A percentile compares a stretch with the other conserved stretches of the same genome.
These are phyloP conservation scores for Lasioglossum calceatum DNA, from an alignment of 2,888 invertebrate species.

Conservation along the genomic window DNA sequence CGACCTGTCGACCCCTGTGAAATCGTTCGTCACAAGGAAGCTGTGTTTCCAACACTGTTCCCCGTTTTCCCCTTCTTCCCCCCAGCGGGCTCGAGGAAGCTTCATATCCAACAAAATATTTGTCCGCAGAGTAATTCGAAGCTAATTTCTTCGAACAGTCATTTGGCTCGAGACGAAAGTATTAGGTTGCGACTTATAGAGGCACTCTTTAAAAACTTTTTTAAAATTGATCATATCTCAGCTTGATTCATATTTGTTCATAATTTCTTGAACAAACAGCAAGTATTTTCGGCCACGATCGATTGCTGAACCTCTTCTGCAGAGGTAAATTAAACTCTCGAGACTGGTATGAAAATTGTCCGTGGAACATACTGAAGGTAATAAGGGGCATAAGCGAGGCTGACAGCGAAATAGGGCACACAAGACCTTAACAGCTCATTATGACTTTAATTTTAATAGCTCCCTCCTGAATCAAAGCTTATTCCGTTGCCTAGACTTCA, in stretches of 20 bases:
- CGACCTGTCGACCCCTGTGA: not conserved
- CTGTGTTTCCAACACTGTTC: conserved; percentile 19
- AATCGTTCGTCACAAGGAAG: conserved; percentile 20
- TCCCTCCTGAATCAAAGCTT: not conserved
- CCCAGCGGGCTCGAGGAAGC: not conserved
- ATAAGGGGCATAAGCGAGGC: not conserved
- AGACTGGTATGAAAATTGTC: not conserved
- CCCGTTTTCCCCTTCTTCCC: not conserved
- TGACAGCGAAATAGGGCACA: not conserved
- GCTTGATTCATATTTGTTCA: not conserved
- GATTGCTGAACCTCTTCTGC: too few species aligned
- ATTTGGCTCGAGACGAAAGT: not conserved
- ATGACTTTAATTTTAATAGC: not conserved
- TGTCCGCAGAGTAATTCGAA: not conserved
- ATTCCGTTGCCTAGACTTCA: not conserved
- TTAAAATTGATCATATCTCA: too few species aligned
- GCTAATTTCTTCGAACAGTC: not conserved
- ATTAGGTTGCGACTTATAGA: not conserved
- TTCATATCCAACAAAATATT: not conserved
- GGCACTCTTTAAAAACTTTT: too few species aligned
- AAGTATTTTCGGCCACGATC: not conserved
- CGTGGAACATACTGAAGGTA: not conserved
- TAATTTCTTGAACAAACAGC: not conserved
- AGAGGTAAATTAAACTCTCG: not conserved
- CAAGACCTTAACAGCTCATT: conserved; percentile 6